phyloP scores from a whole-genome alignment of 2,888 invertebrate species.

The Dryobotodes eremita region DNA sequence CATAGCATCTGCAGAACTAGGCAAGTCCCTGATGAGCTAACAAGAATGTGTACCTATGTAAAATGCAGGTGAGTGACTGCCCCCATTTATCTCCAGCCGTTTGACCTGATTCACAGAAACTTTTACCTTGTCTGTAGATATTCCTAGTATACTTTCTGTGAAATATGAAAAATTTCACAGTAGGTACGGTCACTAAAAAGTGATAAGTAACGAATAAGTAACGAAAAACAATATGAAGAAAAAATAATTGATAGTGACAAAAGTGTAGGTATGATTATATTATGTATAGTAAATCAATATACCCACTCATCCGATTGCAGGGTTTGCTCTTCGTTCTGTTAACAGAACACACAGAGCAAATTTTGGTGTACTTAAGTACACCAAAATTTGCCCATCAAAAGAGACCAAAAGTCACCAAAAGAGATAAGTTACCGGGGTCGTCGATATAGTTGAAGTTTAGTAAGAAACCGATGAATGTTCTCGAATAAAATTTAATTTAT shows the following conservation, averaged over 20 bases:
- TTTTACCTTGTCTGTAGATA: slow-evolving; percentile 1
- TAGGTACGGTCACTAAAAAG: no score
- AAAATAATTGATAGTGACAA: background rate
- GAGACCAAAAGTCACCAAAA: no score
- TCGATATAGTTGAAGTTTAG: no score
- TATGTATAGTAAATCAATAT: background rate
- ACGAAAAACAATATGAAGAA: background rate
- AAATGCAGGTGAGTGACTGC: slow-evolving; percentile 41
- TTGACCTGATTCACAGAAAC: slow-evolving; percentile 47
- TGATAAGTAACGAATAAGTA: no score
- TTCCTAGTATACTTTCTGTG: background rate
- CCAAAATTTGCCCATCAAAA: no score
- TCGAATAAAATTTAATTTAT: no score
- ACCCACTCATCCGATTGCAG: background rate
- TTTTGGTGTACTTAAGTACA: no score
- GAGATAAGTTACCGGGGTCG: no score
- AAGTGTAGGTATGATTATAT: background rate
- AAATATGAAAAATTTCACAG: background rate
- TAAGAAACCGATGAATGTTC: no score
- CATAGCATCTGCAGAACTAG: background rate
- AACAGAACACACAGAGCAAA: no score
- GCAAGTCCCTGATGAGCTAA: background rate
- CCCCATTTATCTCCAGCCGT: slow-evolving; percentile 36
- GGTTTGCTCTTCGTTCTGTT: background rate
- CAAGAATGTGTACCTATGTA: slow-evolving; percentile 15